Base-by-base conservation (phyloP, 1,140 invertebrate genomes). In the Mylabris phalerata region DNA sequence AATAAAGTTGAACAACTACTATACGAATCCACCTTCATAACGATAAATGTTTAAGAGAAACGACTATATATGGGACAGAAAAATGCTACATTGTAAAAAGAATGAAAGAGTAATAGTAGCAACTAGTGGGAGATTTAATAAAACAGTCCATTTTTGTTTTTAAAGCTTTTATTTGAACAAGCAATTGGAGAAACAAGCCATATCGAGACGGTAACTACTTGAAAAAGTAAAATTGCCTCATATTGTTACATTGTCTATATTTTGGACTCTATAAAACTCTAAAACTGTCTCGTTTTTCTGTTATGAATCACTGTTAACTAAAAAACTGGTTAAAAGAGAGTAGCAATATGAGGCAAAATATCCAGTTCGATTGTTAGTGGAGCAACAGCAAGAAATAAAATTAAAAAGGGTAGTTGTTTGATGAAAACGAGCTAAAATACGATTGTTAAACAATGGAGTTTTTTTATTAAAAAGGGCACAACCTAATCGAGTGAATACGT, bases 401-500 rank as follows among this genome's bases (percentile, higher is more conserved):
- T 52, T 52, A 42, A 54, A 26, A 19, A 11, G 41, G 32, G 32
- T 54, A 54, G 51, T 54, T 43, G 42, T 32, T 38, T 45, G 51
- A 54, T 54, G 46, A 54, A 54, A 54, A 54, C 43, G 42, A 48
- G 43, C 42, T 44, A 2, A 50, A 50, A 54, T 45, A n/a, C n/a
- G n/a, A 38, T 45, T 26, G 50, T 54, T 27, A 54, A 45, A 54
- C 51, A 54, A 54, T 54, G 46, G 32, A 27, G 51, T 5, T 32
- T 32, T 32, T 52, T 54, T 54, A 54, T 54, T 54, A 54, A 54
- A 54, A 32, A 32, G 32, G 32, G 32, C 7, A 32, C 51, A 42
- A 45, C 44, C 51, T 54, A 54, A 54, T 54, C 42, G 51, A 54
- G 43, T 46, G 42, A 54, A 54, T 54, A 54, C 51, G 51, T n/a